Evolutionary conservation across 2,797 vertebrate genomes (phyloP), one percentile per base, ranked within the genome.

Genomic region (Nyctalus aviator): DNA sequence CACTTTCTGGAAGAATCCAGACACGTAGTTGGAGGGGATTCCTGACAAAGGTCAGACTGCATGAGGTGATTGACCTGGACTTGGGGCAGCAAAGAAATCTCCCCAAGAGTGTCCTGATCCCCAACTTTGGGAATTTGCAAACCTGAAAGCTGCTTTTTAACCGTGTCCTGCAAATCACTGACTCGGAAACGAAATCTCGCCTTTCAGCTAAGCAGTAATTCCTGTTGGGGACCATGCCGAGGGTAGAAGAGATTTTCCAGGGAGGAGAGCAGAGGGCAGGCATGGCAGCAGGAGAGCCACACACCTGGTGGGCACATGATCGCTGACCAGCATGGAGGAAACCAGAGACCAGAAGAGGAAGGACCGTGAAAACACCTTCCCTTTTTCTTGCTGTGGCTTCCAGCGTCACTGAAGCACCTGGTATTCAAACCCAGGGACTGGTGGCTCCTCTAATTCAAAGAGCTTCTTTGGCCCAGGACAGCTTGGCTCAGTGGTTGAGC

Each of bases 81-180:
- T 4, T 30, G 30, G 25, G 12, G 5, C 27, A 62, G 59, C 59
- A 62, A 62, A 9, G 23, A 25, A 23, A 32, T 25, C 14, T 62
- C 18, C 78, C 12, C 30, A n/a, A 37, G 50, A 27, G 3, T 7
- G 6, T 6, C 1, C 0, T 10, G 5, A 20, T 69, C 18, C 37
- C 37, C 50, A 66, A 0, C 0, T 0, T 0, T n/a, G 44, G 86
- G 15, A 46, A 44, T 2, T 5, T 21, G 46, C 59, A 37, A 89
- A 17, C 4, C 21, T 5, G 20, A 50, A 11, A 82, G 84, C 2
- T 3, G 2, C 17, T 53, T 89, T 68, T 44, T 10, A 44, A 50
- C 25, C 27, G 1, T 30, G 0, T 13, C 27, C n/a, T 35, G 21
- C 35, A 72, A 62, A 15, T 35, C 32, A 23, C 25, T 53, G 50